Conservation (phyloP, 2,113 vertebrate genomes). For the Oxyruncus cristatus region DNA sequence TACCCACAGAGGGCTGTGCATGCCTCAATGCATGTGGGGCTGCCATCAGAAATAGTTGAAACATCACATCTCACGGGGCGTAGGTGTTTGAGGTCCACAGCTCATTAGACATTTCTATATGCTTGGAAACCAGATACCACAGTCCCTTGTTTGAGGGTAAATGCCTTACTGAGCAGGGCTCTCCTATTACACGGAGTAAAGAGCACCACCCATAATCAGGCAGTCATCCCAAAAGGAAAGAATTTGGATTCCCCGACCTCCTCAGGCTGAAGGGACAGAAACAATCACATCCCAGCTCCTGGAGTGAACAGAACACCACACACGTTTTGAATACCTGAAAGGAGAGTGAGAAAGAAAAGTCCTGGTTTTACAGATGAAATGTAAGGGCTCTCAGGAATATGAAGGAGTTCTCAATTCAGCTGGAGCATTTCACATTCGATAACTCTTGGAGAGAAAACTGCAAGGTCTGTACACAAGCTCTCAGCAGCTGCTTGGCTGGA, state of each 20-base stretch:
- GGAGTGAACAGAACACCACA: not conserved
- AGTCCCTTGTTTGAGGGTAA: not conserved
- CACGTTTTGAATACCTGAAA: not conserved
- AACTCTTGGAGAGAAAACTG: not conserved
- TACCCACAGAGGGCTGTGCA: not conserved
- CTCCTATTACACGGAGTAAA: not conserved
- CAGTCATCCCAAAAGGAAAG: not conserved
- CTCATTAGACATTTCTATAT: not conserved
- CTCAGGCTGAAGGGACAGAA: not conserved
- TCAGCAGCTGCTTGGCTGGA: not conserved
- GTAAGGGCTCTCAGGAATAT: not conserved
- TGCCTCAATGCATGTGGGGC: not conserved
- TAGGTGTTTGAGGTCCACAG: constrained; percentile 3
- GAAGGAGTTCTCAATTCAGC: not conserved
- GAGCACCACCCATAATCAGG: not conserved
- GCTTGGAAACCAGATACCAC: not conserved
- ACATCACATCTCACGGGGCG: not conserved
- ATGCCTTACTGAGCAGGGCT: not conserved
- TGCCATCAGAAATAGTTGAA: not conserved
- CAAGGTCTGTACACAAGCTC: not conserved
- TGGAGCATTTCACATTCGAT: not conserved
- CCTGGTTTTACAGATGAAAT: not conserved
- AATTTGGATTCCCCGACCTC: not conserved
- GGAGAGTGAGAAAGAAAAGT: not conserved
- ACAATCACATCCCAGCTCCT: not conserved